Evolutionary conservation across 2,888 invertebrate species (phyloP), one percentile per base, ranked within the genome.

Genomic region (Dyspetes luteomarginatus): DNA sequence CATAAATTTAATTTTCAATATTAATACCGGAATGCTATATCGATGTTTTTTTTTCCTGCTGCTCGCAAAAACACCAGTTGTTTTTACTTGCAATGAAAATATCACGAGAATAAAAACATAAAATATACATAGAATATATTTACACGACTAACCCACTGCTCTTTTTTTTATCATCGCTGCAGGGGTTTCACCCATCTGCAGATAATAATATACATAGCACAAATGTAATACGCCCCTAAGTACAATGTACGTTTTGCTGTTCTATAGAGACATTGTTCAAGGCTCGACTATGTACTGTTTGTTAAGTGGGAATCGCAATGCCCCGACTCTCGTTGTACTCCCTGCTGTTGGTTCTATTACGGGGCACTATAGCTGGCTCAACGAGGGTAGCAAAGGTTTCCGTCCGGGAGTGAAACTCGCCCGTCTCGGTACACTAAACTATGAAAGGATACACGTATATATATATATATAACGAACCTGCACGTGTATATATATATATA

Each of bases 251-350:
- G 50, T 41, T 75, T 43, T 22, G 26, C 50, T 36, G 26, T 68
- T 41, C 67, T 60, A 36, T 60, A 19, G 50, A 50, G 55, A 76
- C 55, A 64, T 55, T 76, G 69, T 69, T 76, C 45, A 30, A 64
- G 62, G 26, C 26, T 64, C 15, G 30, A 56, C 24, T 26, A 41
- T 41, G 26, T 58, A 65, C 48, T 71, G 64, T 65, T 71, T 77
- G 77, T 77, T 71, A 56, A 77, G 58, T 50, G 65, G 71, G 48
- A 65, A 71, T 36, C 43, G 56, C 48, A 50, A 56, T 65, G 71
- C 71, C 26, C 45, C 15, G 5, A 9, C 41, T 60, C 68, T 19
- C 52, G 68, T 60, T 75, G 50, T 41, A 71, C 71, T 58, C 43
- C 56, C 36, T 15, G 56, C 28, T 41, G 65, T 15, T 50, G 50